phyloP scores from a whole-genome alignment of 1,140 invertebrate genomes.

The Drosophila virilis region DNA sequence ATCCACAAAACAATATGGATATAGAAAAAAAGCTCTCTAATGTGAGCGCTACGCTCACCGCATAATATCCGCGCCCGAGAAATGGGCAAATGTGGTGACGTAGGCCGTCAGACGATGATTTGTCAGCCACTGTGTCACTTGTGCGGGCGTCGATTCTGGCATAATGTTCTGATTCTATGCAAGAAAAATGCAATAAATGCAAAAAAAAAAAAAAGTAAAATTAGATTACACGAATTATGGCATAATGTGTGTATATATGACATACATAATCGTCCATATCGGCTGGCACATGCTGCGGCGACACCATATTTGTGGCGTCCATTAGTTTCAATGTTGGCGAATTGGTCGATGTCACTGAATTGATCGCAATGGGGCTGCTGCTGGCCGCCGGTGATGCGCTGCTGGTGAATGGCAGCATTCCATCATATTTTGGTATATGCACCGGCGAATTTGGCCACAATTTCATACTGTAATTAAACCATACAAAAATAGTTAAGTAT shows the following conservation, averaged over 20 bases:
- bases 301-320: conserved; percentile 82
- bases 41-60: conserved; percentile 50
- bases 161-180: conserved; percentile 79
- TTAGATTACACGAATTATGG: background rate
- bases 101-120: conserved; percentile 91
- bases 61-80: conserved; percentile 94
- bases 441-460: conserved; percentile 83
- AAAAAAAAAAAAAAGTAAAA: conserved; percentile 9
- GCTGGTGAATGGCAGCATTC: conserved; percentile 75
- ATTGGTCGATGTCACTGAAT: conserved; percentile 84
- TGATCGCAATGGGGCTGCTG: conserved; percentile 82
- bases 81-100: conserved; percentile 91
- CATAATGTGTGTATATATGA: background rate
- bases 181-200: conserved; percentile 21
- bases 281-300: conserved; percentile 71
- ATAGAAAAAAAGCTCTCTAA: background rate
- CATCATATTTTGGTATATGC: conserved; percentile 84
- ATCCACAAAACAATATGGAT: background rate
- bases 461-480: conserved; percentile 70
- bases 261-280: conserved; percentile 81
- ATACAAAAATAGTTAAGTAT: background rate
- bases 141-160: conserved; percentile 87
- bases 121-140: conserved; percentile 93
- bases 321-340: conserved; percentile 81
- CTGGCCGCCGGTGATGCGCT: conserved; percentile 68